These are phyloP conservation scores for Thyatira batis DNA, from an alignment of 2,888 invertebrate genomes.

Conservation along the genomic window DNA sequence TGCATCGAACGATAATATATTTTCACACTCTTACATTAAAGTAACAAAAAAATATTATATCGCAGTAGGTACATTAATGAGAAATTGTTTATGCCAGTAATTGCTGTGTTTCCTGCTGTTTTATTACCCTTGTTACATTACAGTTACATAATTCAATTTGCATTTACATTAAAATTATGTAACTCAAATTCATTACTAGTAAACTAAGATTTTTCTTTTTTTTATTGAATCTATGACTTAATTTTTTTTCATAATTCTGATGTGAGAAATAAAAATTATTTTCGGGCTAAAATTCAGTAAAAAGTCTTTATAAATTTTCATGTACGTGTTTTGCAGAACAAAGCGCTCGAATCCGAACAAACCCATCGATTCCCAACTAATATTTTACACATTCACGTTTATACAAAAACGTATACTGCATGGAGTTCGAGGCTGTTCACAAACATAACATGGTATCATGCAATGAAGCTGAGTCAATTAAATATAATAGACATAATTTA, in stretches of 20 bases:
- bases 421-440: conserved; percentile 23
- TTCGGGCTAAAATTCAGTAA: neutral
- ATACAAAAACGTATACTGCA: conserved; percentile 56
- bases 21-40: neutral
- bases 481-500: too few species aligned
- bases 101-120: neutral
- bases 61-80: neutral
- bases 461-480: neutral
- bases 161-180: neutral
- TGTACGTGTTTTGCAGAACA: conserved; percentile 12
- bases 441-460: conserved; percentile 5
- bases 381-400: conserved; percentile 62
- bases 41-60: neutral
- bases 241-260: too few species aligned
- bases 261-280: too few species aligned
- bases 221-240: too few species aligned
- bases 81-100: neutral
- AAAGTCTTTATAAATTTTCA: conserved; percentile 8
- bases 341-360: conserved; percentile 24
- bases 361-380: conserved; percentile 58
- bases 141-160: neutral
- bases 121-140: neutral
- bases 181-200: neutral
- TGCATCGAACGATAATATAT: neutral
- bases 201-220: too few species aligned